Evolutionary conservation across 2,113 vertebrate genomes (phyloP).

Genomic region (Felis chaus): DNA sequence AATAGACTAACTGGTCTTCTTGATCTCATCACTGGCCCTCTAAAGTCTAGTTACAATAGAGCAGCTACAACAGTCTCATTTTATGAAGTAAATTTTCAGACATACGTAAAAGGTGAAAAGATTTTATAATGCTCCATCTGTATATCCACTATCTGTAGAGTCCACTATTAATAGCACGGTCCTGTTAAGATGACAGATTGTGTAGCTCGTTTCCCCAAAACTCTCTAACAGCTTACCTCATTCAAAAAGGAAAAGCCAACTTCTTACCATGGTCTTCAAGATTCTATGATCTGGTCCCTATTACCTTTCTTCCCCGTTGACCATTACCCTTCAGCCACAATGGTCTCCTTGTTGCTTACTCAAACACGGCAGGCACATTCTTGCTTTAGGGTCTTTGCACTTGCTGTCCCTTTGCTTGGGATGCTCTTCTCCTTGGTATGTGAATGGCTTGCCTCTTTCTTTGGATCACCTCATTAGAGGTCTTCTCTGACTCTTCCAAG

Average conservation of each 20-base stretch:
- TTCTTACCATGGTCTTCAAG: neutral
- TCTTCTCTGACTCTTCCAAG: constrained; percentile 8
- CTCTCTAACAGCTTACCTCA: neutral
- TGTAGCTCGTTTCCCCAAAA: neutral
- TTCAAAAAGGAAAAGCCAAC: neutral
- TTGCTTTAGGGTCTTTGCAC: neutral
- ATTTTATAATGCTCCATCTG: neutral
- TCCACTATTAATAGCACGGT: neutral
- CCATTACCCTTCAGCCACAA: neutral
- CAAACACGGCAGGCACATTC: neutral
- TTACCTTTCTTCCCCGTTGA: neutral
- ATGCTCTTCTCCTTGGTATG: neutral
- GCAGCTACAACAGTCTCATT: neutral
- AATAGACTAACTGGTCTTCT: neutral
- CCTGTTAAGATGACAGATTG: neutral
- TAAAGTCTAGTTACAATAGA: neutral
- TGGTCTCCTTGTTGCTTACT: neutral
- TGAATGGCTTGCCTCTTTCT: neutral
- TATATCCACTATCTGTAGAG: neutral
- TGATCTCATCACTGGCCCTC: neutral
- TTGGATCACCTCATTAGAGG: neutral
- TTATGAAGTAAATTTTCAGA: neutral
- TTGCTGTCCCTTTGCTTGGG: neutral
- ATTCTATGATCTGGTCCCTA: neutral
- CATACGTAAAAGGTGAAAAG: neutral